Evolutionary conservation across 2,888 invertebrate genomes (phyloP), one percentile per base, ranked within the genome.

Genomic region (Pelosia muscerda): DNA sequence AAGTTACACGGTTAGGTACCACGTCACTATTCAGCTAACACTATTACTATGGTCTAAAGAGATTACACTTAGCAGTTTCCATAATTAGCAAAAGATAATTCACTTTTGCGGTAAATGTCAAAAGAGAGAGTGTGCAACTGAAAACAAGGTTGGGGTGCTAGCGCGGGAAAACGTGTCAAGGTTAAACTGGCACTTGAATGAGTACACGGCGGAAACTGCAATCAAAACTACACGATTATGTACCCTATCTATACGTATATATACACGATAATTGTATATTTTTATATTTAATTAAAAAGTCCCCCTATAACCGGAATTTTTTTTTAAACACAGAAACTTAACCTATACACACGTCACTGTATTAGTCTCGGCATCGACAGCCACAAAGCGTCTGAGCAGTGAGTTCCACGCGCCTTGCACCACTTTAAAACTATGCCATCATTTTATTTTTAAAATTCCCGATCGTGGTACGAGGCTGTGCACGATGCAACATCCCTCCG

Each of bases 161-260:
- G 87, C 92, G 94, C 92, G 93, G 93, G 92, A 93, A 93, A 94
- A 87, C 83, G 91, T 94, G 94, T 93, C 94, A 95, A 95, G 94
- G 94, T 93, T 92, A 90, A 84, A 79, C 88, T 86, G 84, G 83
- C 89, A 88, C 88, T 85, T 88, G 86, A 88, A 88, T 86, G 86
- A 84, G 83, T 88, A 85, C 88, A 88, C 89, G 85, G 78, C 85
- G 83, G 86, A 85, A 88, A 88, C 90, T 87, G 89, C 89, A 88
- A 89, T 86, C 82, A 84, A 87, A 82, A 84, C 81, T 84, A 82
- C 81, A 74, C 74, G 74, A 79, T 78, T 78, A 81, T 81, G 81
- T 80, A 79, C 77, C 77, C 77, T 73, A 84, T 79, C 82, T 78
- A 82, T 77, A 83, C 77, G 72, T 72, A 79, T 73, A 68, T 49